Evolutionary conservation across 2,113 vertebrate genomes (phyloP), one percentile per base, ranked within the genome.

Genomic region (Bubo blakistoni): DNA sequence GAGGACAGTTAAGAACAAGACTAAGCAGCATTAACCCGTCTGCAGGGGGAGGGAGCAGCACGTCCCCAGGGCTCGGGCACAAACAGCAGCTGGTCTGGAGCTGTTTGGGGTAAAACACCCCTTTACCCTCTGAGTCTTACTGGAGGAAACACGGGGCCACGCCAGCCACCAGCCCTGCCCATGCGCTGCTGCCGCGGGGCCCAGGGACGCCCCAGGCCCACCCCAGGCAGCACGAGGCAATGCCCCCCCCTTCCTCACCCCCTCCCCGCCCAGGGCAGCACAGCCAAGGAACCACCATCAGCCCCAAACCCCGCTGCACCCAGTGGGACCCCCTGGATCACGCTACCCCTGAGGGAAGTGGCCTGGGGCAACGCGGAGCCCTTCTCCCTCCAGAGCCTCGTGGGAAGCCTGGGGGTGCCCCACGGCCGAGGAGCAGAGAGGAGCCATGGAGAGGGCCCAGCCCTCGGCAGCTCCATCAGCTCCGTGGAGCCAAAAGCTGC

Each of bases 1-100:
- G 66, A 74, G 22, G 32, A 46, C 63, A 34, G 34, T 30, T 15
- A 71, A 71, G 30, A 14, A 11, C 10, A 6, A 11, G 47, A 14
- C 12, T 7, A 12, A 22, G 42, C 20, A 36, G 83, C 52, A 7
- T 1, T 4, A 40, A 44, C 26, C 6, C 2, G 0, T 18, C 32
- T 10, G 54, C 26, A 36, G 70, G 1, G 42, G 22, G n/a, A 55
- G 44, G 0, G 18, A 81, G 69, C 34, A n/a, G 78, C 65, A 4
- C 1, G 0, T 4, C 22, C 70, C 80, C 4, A 20, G 16, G 58
- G 52, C 30, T 42, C 1, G 1, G 40, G 18, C 7, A 4, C 67
- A 36, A 70, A 63, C 15, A 25, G 80, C 32, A 69, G 79, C 44
- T 46, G 21, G 16, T 12, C 54, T 29, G 44, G 17, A 12, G 26